A percentile compares a stretch with the other conserved stretches of the same genome.
phyloP scores from a whole-genome alignment of 2,797 vertebrate species.

The Crocodylus rhombifer region DNA sequence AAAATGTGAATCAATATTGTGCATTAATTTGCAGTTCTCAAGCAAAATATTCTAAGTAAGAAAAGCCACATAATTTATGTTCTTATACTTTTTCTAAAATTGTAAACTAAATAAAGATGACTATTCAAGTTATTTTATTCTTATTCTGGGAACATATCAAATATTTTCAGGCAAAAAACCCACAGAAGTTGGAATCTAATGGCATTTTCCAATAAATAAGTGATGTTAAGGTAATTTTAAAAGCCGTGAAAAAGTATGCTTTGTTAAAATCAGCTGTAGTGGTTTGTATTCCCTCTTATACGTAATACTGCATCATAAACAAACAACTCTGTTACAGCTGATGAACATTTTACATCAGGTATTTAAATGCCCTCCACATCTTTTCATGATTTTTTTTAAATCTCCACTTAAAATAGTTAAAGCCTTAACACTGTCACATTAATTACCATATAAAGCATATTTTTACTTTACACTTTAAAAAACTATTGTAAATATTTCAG shows the following conservation, averaged over 20 bases:
- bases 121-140: neutral
- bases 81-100: neutral
- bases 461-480: neutral
- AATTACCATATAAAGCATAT: neutral
- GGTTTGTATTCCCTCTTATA: neutral
- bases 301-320: neutral
- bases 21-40: conserved; percentile 26
- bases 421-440: neutral
- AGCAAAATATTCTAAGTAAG: neutral
- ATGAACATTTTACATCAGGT: neutral
- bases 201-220: neutral
- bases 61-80: neutral
- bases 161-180: neutral
- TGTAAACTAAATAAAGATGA: neutral
- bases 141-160: neutral
- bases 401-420: neutral
- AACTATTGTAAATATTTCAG: neutral
- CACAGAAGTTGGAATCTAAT: neutral
- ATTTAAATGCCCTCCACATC: neutral
- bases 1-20: conserved; percentile 19
- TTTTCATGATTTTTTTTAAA: neutral
- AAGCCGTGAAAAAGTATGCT: neutral
- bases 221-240: neutral
- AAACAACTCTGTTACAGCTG: neutral
- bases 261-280: neutral